Evolutionary conservation across 2,888 invertebrate species (phyloP), one percentile per base, ranked within the genome.

Genomic region (Chymomyza procnemis): DNA sequence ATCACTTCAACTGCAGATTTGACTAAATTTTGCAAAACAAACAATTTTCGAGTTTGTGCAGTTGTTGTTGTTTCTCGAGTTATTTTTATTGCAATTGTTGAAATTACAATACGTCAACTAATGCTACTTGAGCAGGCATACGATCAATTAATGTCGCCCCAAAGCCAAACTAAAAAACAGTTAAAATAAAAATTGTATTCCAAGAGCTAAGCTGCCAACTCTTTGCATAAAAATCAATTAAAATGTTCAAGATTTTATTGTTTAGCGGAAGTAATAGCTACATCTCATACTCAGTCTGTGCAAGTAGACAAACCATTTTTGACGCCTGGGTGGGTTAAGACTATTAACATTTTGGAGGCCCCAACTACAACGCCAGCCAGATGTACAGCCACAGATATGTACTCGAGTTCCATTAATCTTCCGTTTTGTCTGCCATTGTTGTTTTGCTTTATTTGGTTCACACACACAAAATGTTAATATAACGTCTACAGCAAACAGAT

Each of bases 391-490:
- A 87, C 78, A 83, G 86, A 85, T 85, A 70, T 73, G 87, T 80
- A 83, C 88, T 87, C 86, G 86, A 87, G 86, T 78, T 85, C 67
- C 87, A 83, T 83, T 83, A 83, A 83, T 83, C 88, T 83, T 83
- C 86, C 84, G 87, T 76, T 87, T 66, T 81, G 85, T 64, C 61
- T 66, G 72, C 64, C 46, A 61, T 57, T 71, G 19, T 54, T 72
- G 72, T 71, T 52, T 22, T 56, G 76, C 86, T 80, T 61, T 74
- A 78, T 78, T 76, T 83, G 80, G 76, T 70, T 61, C 78, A 74
- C 41, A 54, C 6, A 62, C 21, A 61, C 46, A 59, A 6, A 58
- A 14, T 73, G 76, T 70, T 54, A 69, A 71, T 61, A 74, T 26
- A 60, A 14, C 18, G 22, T 30, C 3, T 21, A 9, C 55, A 26